Evolutionary conservation across 2,797 vertebrate species (phyloP).

Genomic region (Gobio occitaniae): DNA sequence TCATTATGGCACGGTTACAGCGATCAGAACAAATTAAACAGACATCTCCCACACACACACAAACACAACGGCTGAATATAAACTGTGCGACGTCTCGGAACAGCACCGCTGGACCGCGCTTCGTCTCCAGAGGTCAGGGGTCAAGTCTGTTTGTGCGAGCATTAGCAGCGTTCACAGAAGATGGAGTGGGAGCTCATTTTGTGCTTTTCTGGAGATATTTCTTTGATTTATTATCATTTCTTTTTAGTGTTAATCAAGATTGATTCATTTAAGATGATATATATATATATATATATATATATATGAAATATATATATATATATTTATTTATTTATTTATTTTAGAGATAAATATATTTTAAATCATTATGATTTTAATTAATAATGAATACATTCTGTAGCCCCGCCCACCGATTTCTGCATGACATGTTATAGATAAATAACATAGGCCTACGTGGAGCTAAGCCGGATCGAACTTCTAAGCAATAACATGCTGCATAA

Average conservation of each 20-base stretch:
- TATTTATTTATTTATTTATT: no score
- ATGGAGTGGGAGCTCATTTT: not conserved
- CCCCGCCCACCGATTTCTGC: no score
- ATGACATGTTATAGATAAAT: no score
- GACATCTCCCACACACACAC: not conserved
- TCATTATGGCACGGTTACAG: conserved; percentile 11
- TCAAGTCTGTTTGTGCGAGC: conserved; percentile 18
- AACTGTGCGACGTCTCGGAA: conserved; percentile 66
- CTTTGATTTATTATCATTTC: not conserved
- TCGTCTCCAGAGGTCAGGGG: conserved; percentile 57
- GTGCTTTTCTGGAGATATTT: not conserved
- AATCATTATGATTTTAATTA: no score
- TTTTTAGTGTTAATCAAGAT: not conserved
- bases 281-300: no score
- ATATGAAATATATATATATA: no score
- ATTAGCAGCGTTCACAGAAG: not conserved
- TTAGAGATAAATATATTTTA: no score
- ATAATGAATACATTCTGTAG: no score
- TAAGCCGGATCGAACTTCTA: no score
- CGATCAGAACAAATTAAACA: conserved; percentile 5
- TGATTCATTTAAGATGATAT: not conserved
- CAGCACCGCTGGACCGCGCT: conserved; percentile 51
- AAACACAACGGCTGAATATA: conserved; percentile 64
- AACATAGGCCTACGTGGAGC: no score
- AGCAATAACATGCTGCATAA: no score